phyloP scores from a whole-genome alignment of 2,113 vertebrate genomes.

The Aspidoscelis tigris region DNA sequence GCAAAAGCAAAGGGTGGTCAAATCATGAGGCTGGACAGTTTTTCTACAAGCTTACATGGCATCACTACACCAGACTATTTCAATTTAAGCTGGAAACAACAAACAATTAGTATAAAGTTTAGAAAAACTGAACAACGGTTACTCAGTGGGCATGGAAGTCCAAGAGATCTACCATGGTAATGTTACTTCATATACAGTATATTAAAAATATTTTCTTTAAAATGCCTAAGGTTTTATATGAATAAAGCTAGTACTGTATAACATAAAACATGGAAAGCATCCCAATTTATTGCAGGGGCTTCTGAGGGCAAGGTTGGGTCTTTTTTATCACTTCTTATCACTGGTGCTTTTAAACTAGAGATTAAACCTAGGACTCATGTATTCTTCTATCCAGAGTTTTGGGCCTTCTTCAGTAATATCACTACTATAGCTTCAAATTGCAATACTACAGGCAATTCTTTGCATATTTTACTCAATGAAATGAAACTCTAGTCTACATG shows the following conservation, averaged over 20 bases:
- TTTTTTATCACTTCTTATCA: not conserved
- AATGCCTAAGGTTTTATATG: not conserved
- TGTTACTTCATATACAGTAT: too few species aligned
- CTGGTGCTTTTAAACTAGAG: not conserved
- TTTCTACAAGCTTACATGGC: not conserved
- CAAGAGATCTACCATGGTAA: conserved; percentile 32
- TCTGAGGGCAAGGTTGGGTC: not conserved
- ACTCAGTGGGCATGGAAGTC: not conserved
- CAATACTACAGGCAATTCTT: not conserved
- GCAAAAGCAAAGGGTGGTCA: conserved; percentile 40
- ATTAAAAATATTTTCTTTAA: not conserved
- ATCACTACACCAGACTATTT: conserved; percentile 26
- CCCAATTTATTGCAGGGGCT: too few species aligned
- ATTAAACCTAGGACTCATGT: not conserved
- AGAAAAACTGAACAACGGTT: conserved; percentile 49
- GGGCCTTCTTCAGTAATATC: not conserved
- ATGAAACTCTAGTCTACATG: not conserved
- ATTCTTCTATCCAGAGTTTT: not conserved
- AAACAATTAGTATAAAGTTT: conserved; percentile 43
- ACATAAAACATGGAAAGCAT: not conserved
- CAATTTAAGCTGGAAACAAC: conserved; percentile 45
- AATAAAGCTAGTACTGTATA: not conserved
- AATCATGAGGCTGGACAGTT: conserved; percentile 34
- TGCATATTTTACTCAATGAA: not conserved
- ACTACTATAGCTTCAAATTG: not conserved